Conservation (phyloP, 2,888 invertebrate genomes). For the Zonitis immaculata region DNA sequence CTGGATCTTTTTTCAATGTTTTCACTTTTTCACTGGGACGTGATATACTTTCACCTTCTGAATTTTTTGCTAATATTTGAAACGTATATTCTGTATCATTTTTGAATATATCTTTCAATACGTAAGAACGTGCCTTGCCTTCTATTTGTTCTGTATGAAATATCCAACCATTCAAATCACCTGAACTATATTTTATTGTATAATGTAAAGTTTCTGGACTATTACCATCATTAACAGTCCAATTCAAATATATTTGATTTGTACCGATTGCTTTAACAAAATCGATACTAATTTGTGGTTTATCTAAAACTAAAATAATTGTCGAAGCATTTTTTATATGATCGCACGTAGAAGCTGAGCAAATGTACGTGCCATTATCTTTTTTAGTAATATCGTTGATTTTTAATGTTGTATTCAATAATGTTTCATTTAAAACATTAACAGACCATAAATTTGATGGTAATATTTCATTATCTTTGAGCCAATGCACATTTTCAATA, state of each 20-base stretch:
- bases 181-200: constrained; percentile 53
- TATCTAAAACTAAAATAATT: constrained; percentile 57
- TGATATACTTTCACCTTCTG: constrained; percentile 53
- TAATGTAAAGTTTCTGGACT: constrained; percentile 60
- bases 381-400: constrained; percentile 58
- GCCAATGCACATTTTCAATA: constrained; percentile 54
- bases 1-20: constrained; percentile 68
- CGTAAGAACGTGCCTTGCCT: constrained; percentile 62
- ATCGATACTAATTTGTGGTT: constrained; percentile 67
- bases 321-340: constrained; percentile 34
- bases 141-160: constrained; percentile 59
- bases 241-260: constrained; percentile 71
- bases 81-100: constrained; percentile 64
- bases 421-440: constrained; percentile 53
- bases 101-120: constrained; percentile 59
- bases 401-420: constrained; percentile 55
- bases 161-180: constrained; percentile 51
- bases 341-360: constrained; percentile 46
- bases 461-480: constrained; percentile 53
- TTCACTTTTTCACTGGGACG: constrained; percentile 50
- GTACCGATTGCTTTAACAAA: constrained; percentile 71
- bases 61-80: constrained; percentile 63
- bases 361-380: constrained; percentile 70
- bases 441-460: constrained; percentile 36
- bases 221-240: constrained; percentile 76